Evolutionary conservation across 2,113 vertebrate species (phyloP), one percentile per base, ranked within the genome.

Genomic region (Myanophis thanlyinensis): DNA sequence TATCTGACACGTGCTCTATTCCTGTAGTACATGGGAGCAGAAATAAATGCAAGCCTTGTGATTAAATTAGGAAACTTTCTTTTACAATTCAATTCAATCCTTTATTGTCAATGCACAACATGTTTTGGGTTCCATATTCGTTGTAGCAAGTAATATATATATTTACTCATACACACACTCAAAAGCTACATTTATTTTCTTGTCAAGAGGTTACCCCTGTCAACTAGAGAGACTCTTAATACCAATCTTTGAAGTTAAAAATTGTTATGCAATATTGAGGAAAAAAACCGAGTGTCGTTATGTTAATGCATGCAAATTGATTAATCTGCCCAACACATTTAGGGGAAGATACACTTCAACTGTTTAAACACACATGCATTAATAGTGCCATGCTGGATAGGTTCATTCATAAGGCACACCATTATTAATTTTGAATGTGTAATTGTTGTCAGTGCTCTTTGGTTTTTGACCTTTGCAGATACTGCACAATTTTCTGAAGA

Each of bases 261-360:
- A 94, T 90, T 89, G 0, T 89, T 92, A 73, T 89, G 0, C 90
- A 93, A 90, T 93, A 73, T 94, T 94, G 94, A 94, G 94, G 49
- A 13, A 87, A 91, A 54, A 54, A 49, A 85, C 90, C 93, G 91
- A 93, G 89, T 95, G 87, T 92, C 93, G 95, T 96, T 94, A 96
- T 94, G 87, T 96, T 94, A 96, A 91, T 88, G 47, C 44, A 89
- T 91, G 44, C 93, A 95, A 96, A 95, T 94, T 96, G 95, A 96
- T 97, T 95, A 94, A 96, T 85, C 91, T 93, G 92, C 93, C 87
- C 85, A 62, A 92, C 27, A 89, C 92, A 96, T 96, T 94, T 95
- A 94, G 90, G 62, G 1, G 0, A 91, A 95, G 95, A 94, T 94
- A 92, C 89, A 27, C 90, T 93, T 94, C 85, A 93, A 95, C 92